phyloP scores from a whole-genome alignment of 2,797 vertebrate genomes.

The Clamator glandarius region DNA sequence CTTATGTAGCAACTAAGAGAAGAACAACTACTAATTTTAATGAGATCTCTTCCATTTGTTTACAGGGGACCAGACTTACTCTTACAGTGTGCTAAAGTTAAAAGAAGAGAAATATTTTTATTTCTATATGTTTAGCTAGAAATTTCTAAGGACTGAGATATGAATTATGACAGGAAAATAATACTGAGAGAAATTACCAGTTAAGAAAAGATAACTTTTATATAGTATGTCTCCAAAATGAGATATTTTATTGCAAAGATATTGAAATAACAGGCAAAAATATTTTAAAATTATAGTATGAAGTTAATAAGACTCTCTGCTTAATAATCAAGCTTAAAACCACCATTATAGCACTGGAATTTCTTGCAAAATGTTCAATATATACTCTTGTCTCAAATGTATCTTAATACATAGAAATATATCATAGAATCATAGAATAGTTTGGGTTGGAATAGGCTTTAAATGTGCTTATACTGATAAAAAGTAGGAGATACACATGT shows the following conservation, averaged over 20 bases:
- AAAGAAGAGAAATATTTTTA: neutral
- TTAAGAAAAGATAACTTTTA: neutral
- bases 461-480: neutral
- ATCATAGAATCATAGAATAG: neutral
- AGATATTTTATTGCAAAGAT: neutral
- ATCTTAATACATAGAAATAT: neutral
- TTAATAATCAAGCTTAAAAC: neutral
- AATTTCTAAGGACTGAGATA: neutral
- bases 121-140: neutral
- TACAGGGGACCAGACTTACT: neutral
- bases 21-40: neutral
- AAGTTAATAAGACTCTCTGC: neutral
- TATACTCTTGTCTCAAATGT: neutral
- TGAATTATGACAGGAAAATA: neutral
- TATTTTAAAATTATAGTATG: neutral
- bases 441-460: too few relatives aligned
- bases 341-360: fast-evolving
- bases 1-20: neutral
- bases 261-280: neutral
- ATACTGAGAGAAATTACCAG: neutral
- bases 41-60: neutral
- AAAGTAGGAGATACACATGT: neutral
- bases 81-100: neutral
- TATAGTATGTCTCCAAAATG: neutral
- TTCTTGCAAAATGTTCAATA: neutral